phyloP scores from a whole-genome alignment of 2,888 invertebrate species.

The Sarcophaga carnaria region DNA sequence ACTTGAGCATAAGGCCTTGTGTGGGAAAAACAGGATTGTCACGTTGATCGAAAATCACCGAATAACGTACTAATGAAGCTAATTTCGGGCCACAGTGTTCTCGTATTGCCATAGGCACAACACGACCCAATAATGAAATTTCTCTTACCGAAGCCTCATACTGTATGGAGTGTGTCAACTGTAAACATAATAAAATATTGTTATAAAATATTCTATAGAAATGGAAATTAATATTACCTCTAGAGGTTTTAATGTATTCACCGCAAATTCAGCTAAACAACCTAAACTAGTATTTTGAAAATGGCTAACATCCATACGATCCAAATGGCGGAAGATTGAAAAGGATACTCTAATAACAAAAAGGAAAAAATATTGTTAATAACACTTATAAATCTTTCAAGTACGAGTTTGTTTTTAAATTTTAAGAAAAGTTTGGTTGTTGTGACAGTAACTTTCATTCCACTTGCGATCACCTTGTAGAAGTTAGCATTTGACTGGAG shows the following conservation, averaged over 20 bases:
- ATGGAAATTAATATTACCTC: constrained; percentile 72
- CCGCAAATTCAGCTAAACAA: constrained; percentile 88
- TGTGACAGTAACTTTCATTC: too few relatives aligned
- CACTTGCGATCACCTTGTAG: too few relatives aligned
- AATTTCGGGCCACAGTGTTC: constrained; percentile 93
- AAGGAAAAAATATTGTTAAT: constrained; percentile 9
- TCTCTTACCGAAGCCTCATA: constrained; percentile 95
- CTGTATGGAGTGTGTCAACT: constrained; percentile 92
- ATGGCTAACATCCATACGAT: constrained; percentile 82
- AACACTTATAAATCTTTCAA: background rate
- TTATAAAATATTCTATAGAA: background rate
- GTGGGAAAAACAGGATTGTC: constrained; percentile 92
- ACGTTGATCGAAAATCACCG: constrained; percentile 89
- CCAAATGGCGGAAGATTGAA: constrained; percentile 87
- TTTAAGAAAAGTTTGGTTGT: too few relatives aligned
- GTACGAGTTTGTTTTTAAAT: too few relatives aligned
- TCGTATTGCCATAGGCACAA: constrained; percentile 91
- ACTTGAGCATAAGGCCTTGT: constrained; percentile 87
- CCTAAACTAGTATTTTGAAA: constrained; percentile 92
- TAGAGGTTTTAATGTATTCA: constrained; percentile 84
- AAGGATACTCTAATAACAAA: constrained; percentile 85
- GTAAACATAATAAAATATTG: constrained; percentile 68
- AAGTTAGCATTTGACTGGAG: background rate
- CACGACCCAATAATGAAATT: constrained; percentile 87
- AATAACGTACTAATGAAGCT: constrained; percentile 93